A percentile compares a stretch with the other conserved stretches of the same genome.
These are phyloP conservation scores for Hirundichthys speculiger DNA, from an alignment of 2,113 vertebrate species.

Conservation along the genomic window DNA sequence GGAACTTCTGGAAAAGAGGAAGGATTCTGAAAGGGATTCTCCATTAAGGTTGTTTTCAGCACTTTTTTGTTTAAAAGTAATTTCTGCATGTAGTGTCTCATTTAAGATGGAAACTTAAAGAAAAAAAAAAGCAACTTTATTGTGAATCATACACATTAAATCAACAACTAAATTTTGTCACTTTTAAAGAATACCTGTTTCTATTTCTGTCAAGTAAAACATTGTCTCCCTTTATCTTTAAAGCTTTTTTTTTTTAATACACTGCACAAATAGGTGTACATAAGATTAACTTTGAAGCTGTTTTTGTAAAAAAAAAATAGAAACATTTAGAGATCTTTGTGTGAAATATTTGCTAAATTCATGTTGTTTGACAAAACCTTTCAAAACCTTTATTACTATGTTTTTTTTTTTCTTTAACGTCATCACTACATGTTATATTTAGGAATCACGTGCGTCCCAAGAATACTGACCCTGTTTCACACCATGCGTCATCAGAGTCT, in stretches of 20 bases:
- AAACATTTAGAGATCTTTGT: too few relatives aligned
- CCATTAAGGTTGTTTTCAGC: constrained; percentile 70
- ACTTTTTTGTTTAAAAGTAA: neutral
- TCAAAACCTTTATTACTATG: neutral
- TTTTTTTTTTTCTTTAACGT: neutral
- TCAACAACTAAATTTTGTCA: neutral
- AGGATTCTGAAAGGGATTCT: constrained; percentile 77
- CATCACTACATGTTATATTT: constrained; percentile 15
- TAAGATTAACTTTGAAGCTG: too few relatives aligned
- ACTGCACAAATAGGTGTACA: too few relatives aligned
- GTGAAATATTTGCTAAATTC: too few relatives aligned
- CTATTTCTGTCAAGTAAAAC: too few relatives aligned
- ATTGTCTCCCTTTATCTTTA: too few relatives aligned
- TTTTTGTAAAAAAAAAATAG: too few relatives aligned
- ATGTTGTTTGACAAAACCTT: too few relatives aligned
- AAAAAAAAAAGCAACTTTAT: neutral
- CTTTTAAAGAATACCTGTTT: neutral
- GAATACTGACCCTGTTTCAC: constrained; percentile 56
- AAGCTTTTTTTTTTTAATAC: too few relatives aligned
- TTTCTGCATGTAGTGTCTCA: neutral
- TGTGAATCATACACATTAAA: neutral
- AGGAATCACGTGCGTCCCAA: constrained; percentile 67
- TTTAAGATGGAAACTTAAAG: constrained; percentile 2
- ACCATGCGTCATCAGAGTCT: constrained; percentile 31
- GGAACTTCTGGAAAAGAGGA: constrained; percentile 78